Percentiles rank a stretch among this genome's conserved stretches.
Conservation (phyloP, 2,113 vertebrate genomes). For the Ctenodactylus gundi region DNA sequence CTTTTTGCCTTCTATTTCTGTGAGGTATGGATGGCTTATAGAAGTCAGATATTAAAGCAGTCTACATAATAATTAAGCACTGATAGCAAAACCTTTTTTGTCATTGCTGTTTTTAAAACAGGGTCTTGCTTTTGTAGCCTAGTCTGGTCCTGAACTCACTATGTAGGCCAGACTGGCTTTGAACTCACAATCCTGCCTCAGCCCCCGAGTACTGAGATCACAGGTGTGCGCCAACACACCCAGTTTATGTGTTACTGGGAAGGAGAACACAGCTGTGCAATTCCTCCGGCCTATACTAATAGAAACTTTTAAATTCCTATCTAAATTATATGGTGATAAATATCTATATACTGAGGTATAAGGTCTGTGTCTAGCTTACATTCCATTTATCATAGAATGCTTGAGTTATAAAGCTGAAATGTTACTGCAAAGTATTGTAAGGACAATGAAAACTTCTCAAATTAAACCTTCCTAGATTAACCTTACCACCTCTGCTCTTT, state of each 20-base stretch:
- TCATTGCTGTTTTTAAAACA: no score
- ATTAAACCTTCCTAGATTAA: background rate
- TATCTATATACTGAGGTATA: background rate
- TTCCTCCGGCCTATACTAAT: no score
- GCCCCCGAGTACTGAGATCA: no score
- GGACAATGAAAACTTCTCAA: background rate
- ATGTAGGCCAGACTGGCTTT: no score
- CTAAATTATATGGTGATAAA: background rate
- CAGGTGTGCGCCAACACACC: no score
- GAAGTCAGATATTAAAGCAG: background rate
- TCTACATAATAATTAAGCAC: slow-evolving; percentile 21
- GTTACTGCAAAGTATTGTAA: background rate
- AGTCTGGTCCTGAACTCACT: no score
- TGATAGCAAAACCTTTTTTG: background rate
- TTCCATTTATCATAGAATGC: background rate
- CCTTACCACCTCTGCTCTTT: background rate
- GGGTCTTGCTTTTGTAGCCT: no score
- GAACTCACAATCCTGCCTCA: no score
- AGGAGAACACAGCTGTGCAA: no score
- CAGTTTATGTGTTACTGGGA: no score
- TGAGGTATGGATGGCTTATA: background rate
- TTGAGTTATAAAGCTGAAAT: background rate
- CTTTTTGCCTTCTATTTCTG: background rate
- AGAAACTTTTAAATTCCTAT: background rate
- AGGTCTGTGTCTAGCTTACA: background rate